Percentiles rank a stretch among this genome's conserved stretches.
phyloP scores from a whole-genome alignment of 1,140 invertebrate species.

The Drosophila ambigua region DNA sequence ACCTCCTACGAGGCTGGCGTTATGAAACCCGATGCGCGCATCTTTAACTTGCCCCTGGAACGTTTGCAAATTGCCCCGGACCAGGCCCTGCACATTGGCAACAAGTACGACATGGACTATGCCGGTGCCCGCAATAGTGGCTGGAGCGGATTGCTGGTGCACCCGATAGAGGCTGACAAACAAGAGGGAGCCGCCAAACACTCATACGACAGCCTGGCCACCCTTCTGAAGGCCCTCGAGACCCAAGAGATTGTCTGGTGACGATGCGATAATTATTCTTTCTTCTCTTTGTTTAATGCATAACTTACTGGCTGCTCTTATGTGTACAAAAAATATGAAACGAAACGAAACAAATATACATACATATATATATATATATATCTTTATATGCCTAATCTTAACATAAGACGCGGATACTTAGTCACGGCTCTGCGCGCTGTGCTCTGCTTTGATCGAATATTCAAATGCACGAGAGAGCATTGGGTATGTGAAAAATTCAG shows the following conservation, averaged over 20 bases:
- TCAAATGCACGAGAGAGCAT: too few species aligned
- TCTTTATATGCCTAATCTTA: too few species aligned
- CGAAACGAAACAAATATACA: too few species aligned
- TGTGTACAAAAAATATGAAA: too few species aligned
- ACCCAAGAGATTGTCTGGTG: slow-evolving; percentile 60
- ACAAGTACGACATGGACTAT: slow-evolving; percentile 90
- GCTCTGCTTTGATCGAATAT: too few species aligned
- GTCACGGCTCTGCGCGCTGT: too few species aligned
- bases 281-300: slow-evolving; percentile 1
- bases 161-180: neutral
- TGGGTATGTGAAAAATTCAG: neutral
- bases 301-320: too few species aligned
- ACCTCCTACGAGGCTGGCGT: slow-evolving; percentile 76
- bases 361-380: too few species aligned
- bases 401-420: too few species aligned
- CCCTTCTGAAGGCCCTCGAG: slow-evolving; percentile 51
- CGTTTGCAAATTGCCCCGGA: slow-evolving; percentile 80
- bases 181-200: slow-evolving; percentile 7
- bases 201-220: slow-evolving; percentile 41
- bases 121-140: slow-evolving; percentile 89
- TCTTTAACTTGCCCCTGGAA: slow-evolving; percentile 63
- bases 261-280: slow-evolving; percentile 1
- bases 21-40: slow-evolving; percentile 66
- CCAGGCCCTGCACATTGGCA: slow-evolving; percentile 92
- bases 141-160: slow-evolving; percentile 87